Percentiles rank a stretch among this genome's conserved stretches.
Evolutionary conservation across 2,797 vertebrate species (phyloP).

Genomic region (Notoglanidium macrostoma): DNA sequence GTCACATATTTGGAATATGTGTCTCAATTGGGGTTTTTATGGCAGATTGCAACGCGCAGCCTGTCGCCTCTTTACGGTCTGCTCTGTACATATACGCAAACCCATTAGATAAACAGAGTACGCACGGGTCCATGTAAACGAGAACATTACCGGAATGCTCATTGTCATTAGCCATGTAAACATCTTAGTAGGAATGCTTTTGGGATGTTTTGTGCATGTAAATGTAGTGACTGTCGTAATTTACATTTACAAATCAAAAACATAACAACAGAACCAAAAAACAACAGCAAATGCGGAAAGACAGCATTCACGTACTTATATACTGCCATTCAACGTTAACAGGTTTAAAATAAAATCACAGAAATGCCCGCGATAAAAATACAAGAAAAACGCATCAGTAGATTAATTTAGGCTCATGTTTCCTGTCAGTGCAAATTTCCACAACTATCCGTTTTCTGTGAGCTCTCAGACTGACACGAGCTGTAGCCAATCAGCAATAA

Average conservation of each 20-base stretch:
- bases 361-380: background rate
- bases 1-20: too few species aligned
- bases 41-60: too few species aligned
- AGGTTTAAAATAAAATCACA: background rate
- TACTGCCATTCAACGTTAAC: background rate
- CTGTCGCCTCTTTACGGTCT: too few species aligned
- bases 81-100: too few species aligned
- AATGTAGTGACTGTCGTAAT: background rate
- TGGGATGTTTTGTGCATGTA: too few species aligned
- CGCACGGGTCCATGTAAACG: too few species aligned
- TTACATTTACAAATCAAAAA: background rate
- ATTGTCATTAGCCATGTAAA: too few species aligned
- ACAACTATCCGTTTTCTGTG: background rate
- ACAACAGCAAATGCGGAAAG: background rate
- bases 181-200: too few species aligned
- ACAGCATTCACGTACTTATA: too few species aligned
- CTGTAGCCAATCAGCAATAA: background rate
- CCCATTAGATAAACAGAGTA: too few species aligned
- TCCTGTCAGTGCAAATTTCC: background rate
- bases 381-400: background rate
- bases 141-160: too few species aligned
- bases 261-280: background rate
- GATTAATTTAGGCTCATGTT: background rate
- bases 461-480: background rate
- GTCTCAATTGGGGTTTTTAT: too few species aligned